Base-by-base conservation (phyloP, 2,797 vertebrate species). In the Hylomyscus alleni region DNA sequence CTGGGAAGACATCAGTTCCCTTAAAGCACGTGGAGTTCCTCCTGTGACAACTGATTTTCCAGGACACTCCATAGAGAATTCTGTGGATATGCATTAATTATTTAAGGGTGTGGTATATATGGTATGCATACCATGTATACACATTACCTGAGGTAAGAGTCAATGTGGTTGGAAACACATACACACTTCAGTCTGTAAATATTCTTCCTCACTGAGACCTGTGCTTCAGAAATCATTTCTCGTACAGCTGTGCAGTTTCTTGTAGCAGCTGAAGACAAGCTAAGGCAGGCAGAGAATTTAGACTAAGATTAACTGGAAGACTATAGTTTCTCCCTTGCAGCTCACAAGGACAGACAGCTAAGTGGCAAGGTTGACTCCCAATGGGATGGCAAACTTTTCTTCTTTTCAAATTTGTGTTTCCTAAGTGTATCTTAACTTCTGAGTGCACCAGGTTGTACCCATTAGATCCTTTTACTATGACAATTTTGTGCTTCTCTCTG, bases 331-430 rank as follows among this genome's bases (percentile, higher is more conserved):
- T 96, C 83, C 3, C 93, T 92, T 96, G 91, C 92, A 95, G 93
- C 93, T 97, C 95, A 82, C 75, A 89, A 92, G 72, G 78, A 95
- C 97, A 96, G 96, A 97, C 40, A 86, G 93, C 94, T 84, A 93
- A 95, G 97, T 83, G 97, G 95, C 94, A 96, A 96, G 97, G 97
- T 96, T 97, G 97, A 98, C 97, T 98, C 97, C 98, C 98, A 95
- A 95, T 92, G 97, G 97, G 96, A 98, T 97, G 96, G 97, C 85
- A 91, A 96, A 96, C 86, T 97, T 97, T 96, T 94, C 91, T 98
- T 96, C 96, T 91, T 96, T 97, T 89, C 95, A 86, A 95, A 91
- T 97, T 97, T 98, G 97, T 98, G 98, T 97, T 97, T 98, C 93
- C 97, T 97, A 93, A 97, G 95, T 97, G 85, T 72, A 91, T 97